Conservation (phyloP, 1,140 invertebrate genomes). For the Cotesia typhae region DNA sequence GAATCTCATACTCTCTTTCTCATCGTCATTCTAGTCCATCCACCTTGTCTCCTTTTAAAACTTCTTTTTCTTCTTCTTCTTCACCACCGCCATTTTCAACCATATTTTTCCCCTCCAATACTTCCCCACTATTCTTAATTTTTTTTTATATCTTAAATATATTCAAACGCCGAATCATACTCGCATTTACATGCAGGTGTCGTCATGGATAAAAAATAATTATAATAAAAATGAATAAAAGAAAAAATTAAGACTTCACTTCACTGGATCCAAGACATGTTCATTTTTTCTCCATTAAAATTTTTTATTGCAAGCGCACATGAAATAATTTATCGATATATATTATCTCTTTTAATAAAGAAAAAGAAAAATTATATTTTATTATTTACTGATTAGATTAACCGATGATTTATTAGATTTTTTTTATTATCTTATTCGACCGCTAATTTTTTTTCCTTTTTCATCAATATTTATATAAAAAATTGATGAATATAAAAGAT, state of each 20-base stretch:
- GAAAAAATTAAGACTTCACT: constrained; percentile 31
- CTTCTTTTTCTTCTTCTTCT: constrained; percentile 12
- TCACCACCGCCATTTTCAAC: neutral
- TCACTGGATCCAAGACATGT: constrained; percentile 22
- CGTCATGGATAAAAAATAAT: constrained; percentile 41
- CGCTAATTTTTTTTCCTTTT: neutral
- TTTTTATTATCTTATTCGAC: too few relatives aligned
- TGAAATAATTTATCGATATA: too few relatives aligned
- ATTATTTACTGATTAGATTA: too few relatives aligned
- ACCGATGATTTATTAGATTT: too few relatives aligned
- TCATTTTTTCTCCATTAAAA: neutral
- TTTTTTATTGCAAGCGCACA: too few relatives aligned
- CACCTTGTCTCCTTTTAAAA: neutral
- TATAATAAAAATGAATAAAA: constrained; percentile 15
- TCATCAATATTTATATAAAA: neutral
- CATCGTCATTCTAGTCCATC: constrained; percentile 28
- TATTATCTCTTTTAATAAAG: too few relatives aligned
- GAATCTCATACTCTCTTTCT: constrained; percentile 25
- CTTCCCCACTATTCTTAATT: too few relatives aligned
- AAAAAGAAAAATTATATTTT: too few relatives aligned
- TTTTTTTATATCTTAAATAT: constrained; percentile 40
- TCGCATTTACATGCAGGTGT: constrained; percentile 55
- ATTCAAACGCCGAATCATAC: constrained; percentile 52
- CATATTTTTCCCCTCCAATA: constrained; percentile 1
- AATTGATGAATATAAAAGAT: constrained; percentile 21